Percentiles rank a stretch among this genome's conserved stretches.
These are phyloP conservation scores for Ornithorhynchus anatinus DNA, from an alignment of 2,113 vertebrate species.

Conservation along the genomic window DNA sequence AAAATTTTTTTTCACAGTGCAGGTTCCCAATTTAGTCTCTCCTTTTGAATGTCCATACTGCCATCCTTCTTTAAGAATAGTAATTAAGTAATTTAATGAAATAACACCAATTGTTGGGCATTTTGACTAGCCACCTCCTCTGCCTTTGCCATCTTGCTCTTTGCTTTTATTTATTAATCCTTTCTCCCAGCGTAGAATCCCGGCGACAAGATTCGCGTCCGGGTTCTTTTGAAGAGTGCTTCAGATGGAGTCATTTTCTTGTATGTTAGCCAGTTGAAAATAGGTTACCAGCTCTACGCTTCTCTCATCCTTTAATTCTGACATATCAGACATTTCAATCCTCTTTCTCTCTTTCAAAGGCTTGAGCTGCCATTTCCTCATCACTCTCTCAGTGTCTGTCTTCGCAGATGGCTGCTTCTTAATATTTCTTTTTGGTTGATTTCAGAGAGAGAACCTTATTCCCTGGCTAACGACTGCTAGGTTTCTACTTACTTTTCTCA, in stretches of 20 bases:
- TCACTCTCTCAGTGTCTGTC: slow-evolving; percentile 14
- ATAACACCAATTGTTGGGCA: background rate
- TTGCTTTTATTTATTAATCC: slow-evolving; percentile 16
- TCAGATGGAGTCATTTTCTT: background rate
- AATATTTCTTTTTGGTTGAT: slow-evolving; percentile 29
- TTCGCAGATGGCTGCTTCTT: slow-evolving; percentile 32
- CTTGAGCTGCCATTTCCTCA: slow-evolving; percentile 10
- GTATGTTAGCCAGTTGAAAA: background rate
- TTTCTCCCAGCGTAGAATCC: slow-evolving; percentile 12
- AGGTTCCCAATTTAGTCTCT: background rate
- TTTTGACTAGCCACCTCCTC: background rate
- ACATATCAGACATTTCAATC: slow-evolving; percentile 20
- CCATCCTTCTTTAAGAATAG: background rate
- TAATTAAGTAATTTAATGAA: background rate
- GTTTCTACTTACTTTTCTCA: slow-evolving; percentile 14
- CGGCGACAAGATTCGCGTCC: slow-evolving; percentile 3
- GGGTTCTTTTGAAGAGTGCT: background rate
- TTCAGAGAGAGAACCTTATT: slow-evolving; percentile 16
- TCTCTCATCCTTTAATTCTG: slow-evolving; percentile 29
- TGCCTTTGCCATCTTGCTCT: slow-evolving; percentile 13
- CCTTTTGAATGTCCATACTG: background rate
- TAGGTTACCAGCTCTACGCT: background rate
- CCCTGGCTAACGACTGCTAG: slow-evolving; percentile 3
- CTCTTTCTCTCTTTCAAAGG: slow-evolving; percentile 19
- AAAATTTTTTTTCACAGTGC: background rate